A percentile compares a stretch with the other conserved stretches of the same genome.
phyloP scores from a whole-genome alignment of 2,797 vertebrate genomes.

The Brachyalestes nurse region DNA sequence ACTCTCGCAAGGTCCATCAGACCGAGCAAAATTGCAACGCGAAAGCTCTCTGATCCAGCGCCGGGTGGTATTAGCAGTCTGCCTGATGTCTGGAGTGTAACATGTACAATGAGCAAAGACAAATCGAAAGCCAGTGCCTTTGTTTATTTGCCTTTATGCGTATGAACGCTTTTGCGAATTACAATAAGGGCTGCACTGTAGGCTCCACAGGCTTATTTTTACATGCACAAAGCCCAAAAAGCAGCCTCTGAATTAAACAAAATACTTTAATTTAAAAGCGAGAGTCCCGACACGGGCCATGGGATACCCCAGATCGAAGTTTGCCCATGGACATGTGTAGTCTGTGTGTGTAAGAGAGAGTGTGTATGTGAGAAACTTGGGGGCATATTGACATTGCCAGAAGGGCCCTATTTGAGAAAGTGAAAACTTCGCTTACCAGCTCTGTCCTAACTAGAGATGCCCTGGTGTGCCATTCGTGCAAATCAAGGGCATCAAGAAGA shows the following conservation, averaged over 20 bases:
- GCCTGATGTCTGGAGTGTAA: conserved; percentile 76
- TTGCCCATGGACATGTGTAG: conserved; percentile 34
- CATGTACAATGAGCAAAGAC: conserved; percentile 68
- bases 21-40: conserved; percentile 63
- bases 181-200: conserved; percentile 9
- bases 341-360: conserved; percentile 20
- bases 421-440: conserved; percentile 66
- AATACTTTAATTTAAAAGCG: conserved; percentile 34
- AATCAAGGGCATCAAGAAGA: conserved; percentile 45
- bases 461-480: conserved; percentile 56
- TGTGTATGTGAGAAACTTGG: conserved; percentile 63
- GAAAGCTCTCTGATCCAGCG: conserved; percentile 70
- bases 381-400: conserved; percentile 75
- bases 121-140: conserved; percentile 16
- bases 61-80: conserved; percentile 70
- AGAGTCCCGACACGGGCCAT: conserved; percentile 32
- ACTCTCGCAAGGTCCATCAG: conserved; percentile 63
- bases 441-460: conserved; percentile 67
- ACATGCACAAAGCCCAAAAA: not conserved
- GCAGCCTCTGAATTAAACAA: not conserved
- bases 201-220: not conserved
- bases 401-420: conserved; percentile 65
- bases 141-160: conserved; percentile 35
- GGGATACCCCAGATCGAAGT: conserved; percentile 40
- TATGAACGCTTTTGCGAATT: conserved; percentile 28